phyloP scores from a whole-genome alignment of 2,113 vertebrate genomes.

The Nerophis lumbriciformis region DNA sequence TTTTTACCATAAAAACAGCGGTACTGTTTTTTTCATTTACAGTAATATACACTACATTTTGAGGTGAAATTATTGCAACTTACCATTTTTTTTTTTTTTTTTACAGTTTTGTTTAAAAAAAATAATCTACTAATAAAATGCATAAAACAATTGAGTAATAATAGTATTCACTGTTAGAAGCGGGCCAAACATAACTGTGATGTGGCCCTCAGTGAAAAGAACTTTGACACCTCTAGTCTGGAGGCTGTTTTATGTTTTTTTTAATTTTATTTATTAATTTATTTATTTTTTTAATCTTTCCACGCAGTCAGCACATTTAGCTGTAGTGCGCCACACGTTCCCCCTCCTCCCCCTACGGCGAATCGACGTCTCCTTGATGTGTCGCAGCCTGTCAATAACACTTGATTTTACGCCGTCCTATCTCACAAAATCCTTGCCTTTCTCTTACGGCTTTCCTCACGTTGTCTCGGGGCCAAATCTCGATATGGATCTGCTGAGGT shows the following conservation, averaged over 20 bases:
- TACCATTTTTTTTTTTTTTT: too few species aligned
- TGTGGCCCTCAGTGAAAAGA: too few species aligned
- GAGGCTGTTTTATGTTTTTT: conserved; percentile 17
- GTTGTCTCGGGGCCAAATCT: conserved; percentile 47
- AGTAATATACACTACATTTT: too few species aligned
- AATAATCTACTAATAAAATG: too few species aligned
- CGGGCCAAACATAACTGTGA: too few species aligned
- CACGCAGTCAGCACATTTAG: conserved; percentile 31
- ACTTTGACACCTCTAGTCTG: conserved; percentile 5
- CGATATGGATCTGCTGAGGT: conserved; percentile 61
- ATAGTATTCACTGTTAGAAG: too few species aligned
- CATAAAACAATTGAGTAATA: too few species aligned
- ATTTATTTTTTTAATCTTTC: conserved; percentile 7
- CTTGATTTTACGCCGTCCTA: conserved; percentile 48
- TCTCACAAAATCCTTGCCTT: conserved; percentile 47
- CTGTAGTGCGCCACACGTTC: background rate
- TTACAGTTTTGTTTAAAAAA: too few species aligned
- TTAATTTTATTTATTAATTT: too few species aligned
- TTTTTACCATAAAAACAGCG: too few species aligned
- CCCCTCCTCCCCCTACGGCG: conserved; percentile 26
- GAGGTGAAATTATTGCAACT: too few species aligned
- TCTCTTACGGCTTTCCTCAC: conserved; percentile 26
- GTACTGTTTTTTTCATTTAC: too few species aligned
- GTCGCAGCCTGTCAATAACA: conserved; percentile 48
- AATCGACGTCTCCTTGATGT: conserved; percentile 40